Evolutionary conservation across 2,888 invertebrate species (phyloP).

Genomic region (Folsomia manolachei): DNA sequence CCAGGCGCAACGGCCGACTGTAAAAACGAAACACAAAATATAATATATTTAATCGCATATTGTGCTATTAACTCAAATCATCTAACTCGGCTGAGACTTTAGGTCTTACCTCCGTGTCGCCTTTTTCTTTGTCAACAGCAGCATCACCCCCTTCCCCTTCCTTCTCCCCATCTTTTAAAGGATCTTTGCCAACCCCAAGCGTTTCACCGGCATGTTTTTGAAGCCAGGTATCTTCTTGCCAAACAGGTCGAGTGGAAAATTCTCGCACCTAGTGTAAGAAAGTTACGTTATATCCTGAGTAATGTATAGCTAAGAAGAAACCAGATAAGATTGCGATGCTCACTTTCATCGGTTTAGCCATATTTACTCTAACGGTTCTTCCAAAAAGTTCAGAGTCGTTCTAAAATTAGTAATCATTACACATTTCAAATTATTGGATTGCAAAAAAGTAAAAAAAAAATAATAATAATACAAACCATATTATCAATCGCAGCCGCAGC

Average conservation of each 20-base stretch:
- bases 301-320: too few species aligned
- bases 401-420: slow-evolving; percentile 56
- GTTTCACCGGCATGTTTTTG: slow-evolving; percentile 95
- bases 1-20: slow-evolving; percentile 38
- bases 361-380: slow-evolving; percentile 89
- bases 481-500: slow-evolving; percentile 99
- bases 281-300: too few species aligned
- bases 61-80: too few species aligned
- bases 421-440: neutral
- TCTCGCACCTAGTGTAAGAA: too few species aligned
- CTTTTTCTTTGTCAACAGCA: slow-evolving; percentile 55
- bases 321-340: too few species aligned
- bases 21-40: neutral
- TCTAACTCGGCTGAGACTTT: too few species aligned
- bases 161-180: slow-evolving; percentile 51
- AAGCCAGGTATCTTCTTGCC: slow-evolving; percentile 98
- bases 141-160: slow-evolving; percentile 53
- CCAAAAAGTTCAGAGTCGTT: slow-evolving; percentile 98
- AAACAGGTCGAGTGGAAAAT: slow-evolving; percentile 89
- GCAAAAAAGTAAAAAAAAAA: too few species aligned
- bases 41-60: too few species aligned
- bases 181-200: slow-evolving; percentile 54
- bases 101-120: slow-evolving; percentile 11
- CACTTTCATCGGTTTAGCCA: slow-evolving; percentile 94
- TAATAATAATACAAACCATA: slow-evolving; percentile 66